phyloP scores from a whole-genome alignment of 1,140 invertebrate species.

The Nebria ingens region DNA sequence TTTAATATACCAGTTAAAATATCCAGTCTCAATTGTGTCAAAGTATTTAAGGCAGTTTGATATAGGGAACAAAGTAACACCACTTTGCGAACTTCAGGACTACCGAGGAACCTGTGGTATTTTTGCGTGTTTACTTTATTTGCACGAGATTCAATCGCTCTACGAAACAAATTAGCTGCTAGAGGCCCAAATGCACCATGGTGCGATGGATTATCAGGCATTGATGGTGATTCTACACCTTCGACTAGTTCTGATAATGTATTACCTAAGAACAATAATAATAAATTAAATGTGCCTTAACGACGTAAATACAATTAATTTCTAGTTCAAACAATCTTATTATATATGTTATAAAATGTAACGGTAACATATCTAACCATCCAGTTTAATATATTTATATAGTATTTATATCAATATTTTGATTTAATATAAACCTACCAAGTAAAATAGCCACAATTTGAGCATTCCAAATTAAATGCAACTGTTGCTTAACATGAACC shows the following conservation, averaged over 20 bases:
- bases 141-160: constrained; percentile 40
- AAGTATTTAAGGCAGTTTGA: constrained; percentile 77
- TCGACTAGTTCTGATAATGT: constrained; percentile 40
- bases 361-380: background rate
- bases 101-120: constrained; percentile 62
- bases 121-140: constrained; percentile 49
- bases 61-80: constrained; percentile 83
- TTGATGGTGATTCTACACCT: constrained; percentile 31
- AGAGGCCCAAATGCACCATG: constrained; percentile 30
- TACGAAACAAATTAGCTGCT: constrained; percentile 38
- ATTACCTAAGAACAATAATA: constrained; percentile 30
- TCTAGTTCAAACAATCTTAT: background rate
- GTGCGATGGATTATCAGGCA: constrained; percentile 26
- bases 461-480: constrained; percentile 75
- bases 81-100: constrained; percentile 67
- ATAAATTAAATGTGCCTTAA: background rate
- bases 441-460: constrained; percentile 38
- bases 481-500: constrained; percentile 66
- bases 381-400: too few relatives aligned
- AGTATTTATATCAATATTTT: background rate
- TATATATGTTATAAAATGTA: constrained; percentile 7
- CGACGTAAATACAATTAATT: background rate
- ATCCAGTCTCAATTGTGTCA: constrained; percentile 85
- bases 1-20: constrained; percentile 76
- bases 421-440: constrained; percentile 20